These are phyloP conservation scores for Spatulosminthurus flaviceps DNA, from an alignment of 2,888 invertebrate genomes.

Conservation along the genomic window DNA sequence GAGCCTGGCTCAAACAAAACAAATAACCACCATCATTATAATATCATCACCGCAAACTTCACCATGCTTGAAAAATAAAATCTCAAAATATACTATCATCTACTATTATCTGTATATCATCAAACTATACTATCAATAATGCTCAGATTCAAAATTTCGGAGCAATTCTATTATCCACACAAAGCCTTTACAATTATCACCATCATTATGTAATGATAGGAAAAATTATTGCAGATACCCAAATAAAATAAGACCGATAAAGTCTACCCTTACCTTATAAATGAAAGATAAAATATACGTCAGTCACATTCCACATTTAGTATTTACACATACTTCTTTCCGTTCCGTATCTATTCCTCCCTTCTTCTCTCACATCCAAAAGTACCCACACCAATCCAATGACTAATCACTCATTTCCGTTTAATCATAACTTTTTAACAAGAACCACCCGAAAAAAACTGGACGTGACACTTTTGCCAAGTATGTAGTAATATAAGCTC, in stretches of 20 bases:
- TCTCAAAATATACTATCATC: too few relatives aligned
- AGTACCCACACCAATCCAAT: not conserved
- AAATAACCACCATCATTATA: not conserved
- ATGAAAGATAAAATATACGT: not conserved
- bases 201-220: too few relatives aligned
- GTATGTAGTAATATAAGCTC: too few relatives aligned
- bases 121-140: too few relatives aligned
- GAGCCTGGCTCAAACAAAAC: not conserved
- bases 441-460: not conserved
- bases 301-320: not conserved
- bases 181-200: too few relatives aligned
- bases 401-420: conserved; percentile 5
- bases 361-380: not conserved
- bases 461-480: not conserved
- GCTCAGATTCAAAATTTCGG: too few relatives aligned
- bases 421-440: conserved; percentile 8
- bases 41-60: not conserved
- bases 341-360: too few relatives aligned
- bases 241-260: not conserved
- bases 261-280: not conserved
- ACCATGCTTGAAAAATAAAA: too few relatives aligned
- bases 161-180: too few relatives aligned
- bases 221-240: too few relatives aligned
- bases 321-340: not conserved
- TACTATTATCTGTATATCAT: too few relatives aligned